A percentile compares a stretch with the other conserved stretches of the same genome.
Conservation (phyloP, 2,888 invertebrate genomes). For the Cerastoderma edule region DNA sequence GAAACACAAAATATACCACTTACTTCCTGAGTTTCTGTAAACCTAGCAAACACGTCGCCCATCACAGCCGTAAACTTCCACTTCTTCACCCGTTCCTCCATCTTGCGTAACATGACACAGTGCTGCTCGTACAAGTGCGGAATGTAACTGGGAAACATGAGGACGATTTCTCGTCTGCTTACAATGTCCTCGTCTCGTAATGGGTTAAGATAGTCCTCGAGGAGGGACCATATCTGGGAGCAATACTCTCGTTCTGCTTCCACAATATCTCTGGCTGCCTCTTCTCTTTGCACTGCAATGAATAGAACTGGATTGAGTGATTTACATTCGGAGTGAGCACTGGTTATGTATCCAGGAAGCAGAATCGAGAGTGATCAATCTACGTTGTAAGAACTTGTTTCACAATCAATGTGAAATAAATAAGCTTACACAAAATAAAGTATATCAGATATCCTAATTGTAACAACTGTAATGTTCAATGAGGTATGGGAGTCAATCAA, state of each 20-base stretch:
- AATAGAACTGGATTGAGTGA: neutral
- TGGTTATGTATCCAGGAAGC: too few species aligned
- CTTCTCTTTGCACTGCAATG: constrained; percentile 69
- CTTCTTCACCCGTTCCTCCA: constrained; percentile 83
- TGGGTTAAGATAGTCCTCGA: constrained; percentile 83
- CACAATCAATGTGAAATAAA: too few species aligned
- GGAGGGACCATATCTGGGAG: constrained; percentile 83
- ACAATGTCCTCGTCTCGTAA: constrained; percentile 77
- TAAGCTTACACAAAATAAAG: too few species aligned
- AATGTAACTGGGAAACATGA: constrained; percentile 84
- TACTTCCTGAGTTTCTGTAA: constrained; percentile 78
- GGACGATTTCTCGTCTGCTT: constrained; percentile 72
- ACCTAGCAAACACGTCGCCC: constrained; percentile 83
- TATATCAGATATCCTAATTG: too few species aligned
- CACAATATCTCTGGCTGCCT: constrained; percentile 80
- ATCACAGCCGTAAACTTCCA: constrained; percentile 83
- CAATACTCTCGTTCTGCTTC: constrained; percentile 84
- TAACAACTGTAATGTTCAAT: too few species aligned
- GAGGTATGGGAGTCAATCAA: too few species aligned
- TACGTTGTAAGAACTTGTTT: too few species aligned
- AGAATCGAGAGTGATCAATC: too few species aligned
- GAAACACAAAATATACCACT: constrained; percentile 28
- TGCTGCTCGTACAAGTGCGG: constrained; percentile 84
- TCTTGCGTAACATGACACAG: constrained; percentile 82
- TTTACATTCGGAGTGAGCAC: too few species aligned